These are phyloP conservation scores for Drosophila pseudoobscura DNA, from an alignment of 1,140 invertebrate genomes.

Conservation along the genomic window DNA sequence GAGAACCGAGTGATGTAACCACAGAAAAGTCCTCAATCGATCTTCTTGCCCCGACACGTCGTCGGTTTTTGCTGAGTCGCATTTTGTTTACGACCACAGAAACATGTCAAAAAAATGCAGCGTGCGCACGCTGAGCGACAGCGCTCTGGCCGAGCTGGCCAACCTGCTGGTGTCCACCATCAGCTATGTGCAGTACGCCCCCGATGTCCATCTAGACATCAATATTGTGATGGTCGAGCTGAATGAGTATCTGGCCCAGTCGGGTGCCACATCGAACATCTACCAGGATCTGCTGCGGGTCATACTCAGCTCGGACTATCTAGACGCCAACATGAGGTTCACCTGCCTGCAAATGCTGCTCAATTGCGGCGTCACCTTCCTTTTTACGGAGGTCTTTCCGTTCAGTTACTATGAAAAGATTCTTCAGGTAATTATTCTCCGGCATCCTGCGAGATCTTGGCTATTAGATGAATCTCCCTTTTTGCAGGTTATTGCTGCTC, in stretches of 20 bases:
- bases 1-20: constrained; percentile 54
- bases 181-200: constrained; percentile 74
- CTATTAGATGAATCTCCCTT: not conserved
- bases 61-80: constrained; percentile 49
- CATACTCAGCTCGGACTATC: constrained; percentile 86
- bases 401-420: constrained; percentile 87
- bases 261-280: constrained; percentile 86
- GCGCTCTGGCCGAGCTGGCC: constrained; percentile 70
- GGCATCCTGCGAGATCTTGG: not conserved
- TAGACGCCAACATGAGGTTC: constrained; percentile 87
- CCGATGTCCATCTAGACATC: constrained; percentile 85
- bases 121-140: constrained; percentile 76
- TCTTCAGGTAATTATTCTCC: constrained; percentile 84
- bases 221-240: constrained; percentile 85
- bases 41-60: not conserved
- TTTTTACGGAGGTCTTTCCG: constrained; percentile 87
- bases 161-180: constrained; percentile 80
- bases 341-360: constrained; percentile 86
- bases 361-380: constrained; percentile 86
- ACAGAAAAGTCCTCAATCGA: constrained; percentile 15
- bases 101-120: constrained; percentile 77
- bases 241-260: constrained; percentile 85
- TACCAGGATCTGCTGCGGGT: constrained; percentile 87
- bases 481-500: constrained; percentile 85
- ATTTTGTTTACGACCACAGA: constrained; percentile 57